Conservation (phyloP, 2,797 vertebrate species). For the Silurus lanzhouensis region DNA sequence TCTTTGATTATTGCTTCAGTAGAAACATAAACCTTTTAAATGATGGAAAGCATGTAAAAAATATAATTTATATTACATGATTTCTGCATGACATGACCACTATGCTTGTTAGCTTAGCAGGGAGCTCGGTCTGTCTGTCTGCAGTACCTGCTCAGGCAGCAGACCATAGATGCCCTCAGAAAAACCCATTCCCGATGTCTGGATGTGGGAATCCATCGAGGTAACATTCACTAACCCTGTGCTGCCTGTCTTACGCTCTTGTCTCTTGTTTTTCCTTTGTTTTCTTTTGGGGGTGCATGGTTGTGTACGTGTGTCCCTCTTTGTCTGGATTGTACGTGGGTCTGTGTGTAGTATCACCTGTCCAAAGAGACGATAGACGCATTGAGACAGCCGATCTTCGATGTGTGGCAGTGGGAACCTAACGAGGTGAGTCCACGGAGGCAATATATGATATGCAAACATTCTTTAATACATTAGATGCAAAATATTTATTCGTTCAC, state of each 20-base stretch:
- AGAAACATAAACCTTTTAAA: background rate
- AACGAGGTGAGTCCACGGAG: conserved; percentile 82
- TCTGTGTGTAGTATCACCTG: conserved; percentile 81
- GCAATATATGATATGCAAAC: background rate
- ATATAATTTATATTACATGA: too few relatives aligned
- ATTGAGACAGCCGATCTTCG: conserved; percentile 88
- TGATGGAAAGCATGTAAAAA: background rate
- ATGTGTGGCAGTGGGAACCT: conserved; percentile 94
- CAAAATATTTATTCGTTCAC: background rate
- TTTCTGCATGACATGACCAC: background rate
- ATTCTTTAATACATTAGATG: background rate
- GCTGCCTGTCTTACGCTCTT: conserved; percentile 40
- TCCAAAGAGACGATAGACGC: conserved; percentile 90
- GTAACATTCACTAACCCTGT: conserved; percentile 68
- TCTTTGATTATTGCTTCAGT: background rate
- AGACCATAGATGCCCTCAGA: conserved; percentile 85
- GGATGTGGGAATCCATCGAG: conserved; percentile 90
- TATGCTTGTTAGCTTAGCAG: conserved; percentile 56
- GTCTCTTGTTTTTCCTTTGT: conserved; percentile 37
- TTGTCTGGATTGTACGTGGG: conserved; percentile 51
- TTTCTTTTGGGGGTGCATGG: conserved; percentile 41
- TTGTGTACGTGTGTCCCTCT: conserved; percentile 42
- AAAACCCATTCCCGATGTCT: conserved; percentile 86
- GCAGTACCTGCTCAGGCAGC: conserved; percentile 86
- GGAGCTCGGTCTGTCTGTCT: conserved; percentile 56